Base-by-base conservation (phyloP, 2,797 vertebrate genomes). In the Cyprinella venusta region DNA sequence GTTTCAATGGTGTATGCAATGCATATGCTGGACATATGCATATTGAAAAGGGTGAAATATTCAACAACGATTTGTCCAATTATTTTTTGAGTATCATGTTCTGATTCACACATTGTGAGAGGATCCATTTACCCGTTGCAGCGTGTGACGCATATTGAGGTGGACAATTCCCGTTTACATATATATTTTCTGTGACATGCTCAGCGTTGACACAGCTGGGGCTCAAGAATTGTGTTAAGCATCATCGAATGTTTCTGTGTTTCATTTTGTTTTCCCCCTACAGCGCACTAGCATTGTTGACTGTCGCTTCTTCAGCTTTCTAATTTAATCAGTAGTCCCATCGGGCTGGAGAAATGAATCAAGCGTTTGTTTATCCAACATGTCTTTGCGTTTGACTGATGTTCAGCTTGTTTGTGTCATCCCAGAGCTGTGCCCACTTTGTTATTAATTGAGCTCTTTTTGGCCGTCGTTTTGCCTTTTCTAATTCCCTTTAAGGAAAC, bases 401-500 rank as follows among this genome's bases (percentile, higher is more conserved):
- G 94, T 95, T 96, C 95, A 95, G 94, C 93, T 89, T 93, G 94
- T 93, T 96, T 93, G 91, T 95, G 88, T 92, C 89, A 88, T 83
- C 88, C 87, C 76, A 86, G 88, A 84, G 65, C 88, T 79, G 88
- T 88, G 79, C 88, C 88, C 87, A 85, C 86, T 88, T 85, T 88
- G 63, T 85, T 85, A 82, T 85, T 87, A 84, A 88, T 86, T 74
- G 24, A 88, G 82, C 84, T 77, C 78, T 90, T 90, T 89, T 76
- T 89, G 86, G 84, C 77, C 83, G 79, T 84, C 85, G 75, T 81
- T 87, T 86, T 70, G 79, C 80, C 72, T 48, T 83, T 85, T 80
- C 74, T 90, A 89, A 89, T 88, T 88, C 85, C 81, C 87, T 84
- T 89, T 85, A 89, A 89, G 87, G 84, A 89, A 85, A 88, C 82